These are phyloP conservation scores for Myxocyprinus asiaticus DNA, from an alignment of 2,113 vertebrate genomes.

Conservation along the genomic window DNA sequence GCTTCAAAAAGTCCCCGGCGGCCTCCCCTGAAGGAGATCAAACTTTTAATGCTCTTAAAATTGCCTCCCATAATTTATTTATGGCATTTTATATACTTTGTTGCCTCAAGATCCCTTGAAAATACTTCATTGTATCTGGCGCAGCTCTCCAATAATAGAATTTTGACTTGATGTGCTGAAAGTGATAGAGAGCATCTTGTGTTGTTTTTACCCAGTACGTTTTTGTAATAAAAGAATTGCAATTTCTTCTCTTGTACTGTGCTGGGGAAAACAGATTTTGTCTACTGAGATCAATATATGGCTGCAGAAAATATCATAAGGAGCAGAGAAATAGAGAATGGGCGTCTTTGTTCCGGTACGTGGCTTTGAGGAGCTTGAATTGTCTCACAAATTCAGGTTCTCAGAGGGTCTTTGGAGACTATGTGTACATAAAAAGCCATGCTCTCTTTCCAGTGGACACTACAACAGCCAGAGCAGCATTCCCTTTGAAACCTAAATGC, in stretches of 20 bases:
- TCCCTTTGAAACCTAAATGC: not conserved
- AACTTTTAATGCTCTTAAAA: slow-evolving; percentile 68
- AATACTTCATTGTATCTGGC: slow-evolving; percentile 64
- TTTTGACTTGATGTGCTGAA: slow-evolving; percentile 43
- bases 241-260: slow-evolving; percentile 57
- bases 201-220: slow-evolving; percentile 41
- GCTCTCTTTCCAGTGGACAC: not conserved
- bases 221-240: slow-evolving; percentile 59
- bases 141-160: slow-evolving; percentile 54
- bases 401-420: slow-evolving; percentile 14
- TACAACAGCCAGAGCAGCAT: not conserved
- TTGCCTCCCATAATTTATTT: slow-evolving; percentile 66
- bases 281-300: slow-evolving; percentile 54
- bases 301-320: slow-evolving; percentile 32
- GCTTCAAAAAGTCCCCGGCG: slow-evolving; percentile 53
- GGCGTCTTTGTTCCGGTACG: not conserved
- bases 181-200: slow-evolving; percentile 35
- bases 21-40: slow-evolving; percentile 58
- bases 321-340: slow-evolving; percentile 34
- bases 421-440: not conserved
- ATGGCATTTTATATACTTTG: slow-evolving; percentile 64
- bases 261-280: slow-evolving; percentile 51
- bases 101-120: slow-evolving; percentile 62
- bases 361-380: not conserved
- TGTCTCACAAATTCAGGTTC: not conserved